Evolutionary conservation across 2,888 invertebrate genomes (phyloP).

Genomic region (Mythimna lalbum): DNA sequence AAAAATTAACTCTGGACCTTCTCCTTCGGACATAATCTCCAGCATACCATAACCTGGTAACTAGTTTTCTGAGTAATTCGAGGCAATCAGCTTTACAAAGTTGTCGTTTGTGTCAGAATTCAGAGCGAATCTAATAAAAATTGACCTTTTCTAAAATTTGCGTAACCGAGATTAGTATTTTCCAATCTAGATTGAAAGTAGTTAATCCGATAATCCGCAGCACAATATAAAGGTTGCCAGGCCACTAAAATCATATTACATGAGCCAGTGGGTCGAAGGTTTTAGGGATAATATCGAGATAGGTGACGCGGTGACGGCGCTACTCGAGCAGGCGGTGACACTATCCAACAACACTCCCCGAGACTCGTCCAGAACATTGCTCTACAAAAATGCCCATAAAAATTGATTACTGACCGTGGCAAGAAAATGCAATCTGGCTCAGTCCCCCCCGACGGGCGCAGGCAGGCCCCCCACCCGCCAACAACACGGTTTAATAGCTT

Average conservation of each 20-base stretch:
- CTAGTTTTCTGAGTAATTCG: too few relatives aligned
- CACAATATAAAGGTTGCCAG: not conserved
- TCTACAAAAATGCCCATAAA: slow-evolving; percentile 87
- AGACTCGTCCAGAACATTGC: slow-evolving; percentile 68
- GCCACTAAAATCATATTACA: slow-evolving; percentile 2
- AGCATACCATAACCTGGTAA: too few relatives aligned
- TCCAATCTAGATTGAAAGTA: not conserved
- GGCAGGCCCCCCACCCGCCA: slow-evolving; percentile 62
- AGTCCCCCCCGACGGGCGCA: slow-evolving; percentile 62
- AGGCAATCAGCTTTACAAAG: too few relatives aligned
- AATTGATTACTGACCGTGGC: slow-evolving; percentile 88
- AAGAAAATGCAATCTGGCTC: slow-evolving; percentile 88
- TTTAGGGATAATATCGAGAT: slow-evolving; percentile 1
- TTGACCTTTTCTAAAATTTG: not conserved
- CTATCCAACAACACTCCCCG: slow-evolving; percentile 43
- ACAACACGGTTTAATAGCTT: slow-evolving; percentile 78
- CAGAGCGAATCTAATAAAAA: too few relatives aligned
- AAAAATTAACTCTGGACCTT: too few relatives aligned
- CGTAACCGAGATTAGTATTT: not conserved
- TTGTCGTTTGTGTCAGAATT: too few relatives aligned
- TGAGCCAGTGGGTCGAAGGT: slow-evolving; percentile 9
- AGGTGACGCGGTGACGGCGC: slow-evolving; percentile 3
- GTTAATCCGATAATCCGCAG: not conserved
- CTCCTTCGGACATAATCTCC: too few relatives aligned
- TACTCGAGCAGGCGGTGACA: slow-evolving; percentile 3